Percentiles rank a stretch among this genome's conserved stretches.
These are phyloP conservation scores for Leptopilina myrica DNA, from an alignment of 2,888 invertebrate genomes.

Conservation along the genomic window DNA sequence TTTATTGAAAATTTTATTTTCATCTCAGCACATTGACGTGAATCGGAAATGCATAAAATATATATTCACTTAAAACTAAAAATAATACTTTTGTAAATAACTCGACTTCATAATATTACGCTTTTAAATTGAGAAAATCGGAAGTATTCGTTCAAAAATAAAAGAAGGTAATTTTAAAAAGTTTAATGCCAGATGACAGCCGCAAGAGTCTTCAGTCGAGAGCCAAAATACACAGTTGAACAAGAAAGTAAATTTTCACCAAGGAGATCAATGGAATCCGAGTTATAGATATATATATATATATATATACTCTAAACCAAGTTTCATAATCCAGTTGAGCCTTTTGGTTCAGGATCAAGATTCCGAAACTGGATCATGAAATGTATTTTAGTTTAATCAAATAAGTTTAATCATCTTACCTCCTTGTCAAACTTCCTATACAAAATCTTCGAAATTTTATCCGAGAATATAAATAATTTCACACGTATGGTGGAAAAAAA, in stretches of 20 bases:
- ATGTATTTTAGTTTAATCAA: constrained; percentile 15
- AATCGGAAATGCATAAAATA: too few relatives aligned
- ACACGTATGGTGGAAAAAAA: background rate
- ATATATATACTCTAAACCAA: background rate
- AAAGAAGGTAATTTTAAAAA: constrained; percentile 14
- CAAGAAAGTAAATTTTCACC: constrained; percentile 26
- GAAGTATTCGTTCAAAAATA: background rate
- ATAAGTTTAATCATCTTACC: constrained; percentile 21
- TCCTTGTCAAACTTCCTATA: constrained; percentile 7
- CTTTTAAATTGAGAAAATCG: background rate
- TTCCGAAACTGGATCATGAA: background rate
- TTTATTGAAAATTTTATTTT: too few relatives aligned
- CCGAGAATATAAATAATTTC: background rate
- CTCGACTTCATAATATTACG: too few relatives aligned
- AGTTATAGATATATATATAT: background rate
- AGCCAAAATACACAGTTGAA: constrained; percentile 16
- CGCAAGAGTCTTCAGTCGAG: constrained; percentile 8
- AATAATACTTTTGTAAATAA: too few relatives aligned
- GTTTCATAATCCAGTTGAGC: constrained; percentile 34
- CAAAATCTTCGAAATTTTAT: background rate
- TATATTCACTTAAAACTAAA: too few relatives aligned
- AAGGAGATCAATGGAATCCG: constrained; percentile 1
- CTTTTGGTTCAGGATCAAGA: constrained; percentile 32
- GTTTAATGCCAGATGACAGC: constrained; percentile 17
- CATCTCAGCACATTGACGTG: too few relatives aligned